Evolutionary conservation across 2,797 vertebrate species (phyloP).

Genomic region (Acrocephalus scirpaceus): DNA sequence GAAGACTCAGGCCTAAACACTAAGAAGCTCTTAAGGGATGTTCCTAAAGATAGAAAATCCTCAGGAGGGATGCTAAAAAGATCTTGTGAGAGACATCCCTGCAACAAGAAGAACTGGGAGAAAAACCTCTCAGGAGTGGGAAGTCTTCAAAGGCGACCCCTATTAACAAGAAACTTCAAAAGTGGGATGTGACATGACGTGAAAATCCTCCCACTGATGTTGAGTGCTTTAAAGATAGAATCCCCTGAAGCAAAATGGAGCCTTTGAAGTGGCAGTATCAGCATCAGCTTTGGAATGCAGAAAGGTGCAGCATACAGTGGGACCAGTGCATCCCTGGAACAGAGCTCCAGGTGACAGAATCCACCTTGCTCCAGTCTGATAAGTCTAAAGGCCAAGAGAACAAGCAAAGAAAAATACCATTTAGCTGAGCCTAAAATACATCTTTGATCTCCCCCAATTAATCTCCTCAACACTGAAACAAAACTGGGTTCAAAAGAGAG

Average conservation of each 20-base stretch:
- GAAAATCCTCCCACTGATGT: conserved; percentile 67
- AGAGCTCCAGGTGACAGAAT: not conserved
- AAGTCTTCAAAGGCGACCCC: conserved; percentile 64
- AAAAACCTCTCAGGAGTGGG: conserved; percentile 52
- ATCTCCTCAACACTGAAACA: not conserved
- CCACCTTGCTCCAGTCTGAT: not conserved
- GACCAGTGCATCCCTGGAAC: not conserved
- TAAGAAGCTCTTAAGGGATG: conserved; percentile 34
- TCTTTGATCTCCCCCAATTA: conserved; percentile 21
- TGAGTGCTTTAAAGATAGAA: conserved; percentile 65
- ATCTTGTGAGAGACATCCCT: conserved; percentile 39
- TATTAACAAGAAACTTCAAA: conserved; percentile 71
- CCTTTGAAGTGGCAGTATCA: conserved; percentile 69
- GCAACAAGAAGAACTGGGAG: conserved; percentile 33
- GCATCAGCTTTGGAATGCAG: conserved; percentile 32
- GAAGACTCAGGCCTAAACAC: conserved; percentile 6
- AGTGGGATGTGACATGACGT: conserved; percentile 58
- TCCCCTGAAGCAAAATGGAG: conserved; percentile 61
- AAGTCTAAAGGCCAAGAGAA: not conserved
- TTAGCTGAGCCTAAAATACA: not conserved
- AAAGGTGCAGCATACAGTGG: not conserved
- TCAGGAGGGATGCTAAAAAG: conserved; percentile 48
- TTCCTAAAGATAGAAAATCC: conserved; percentile 40
- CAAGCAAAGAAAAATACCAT: not conserved
- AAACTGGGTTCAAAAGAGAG: not conserved